Base-by-base conservation (phyloP, 2,888 invertebrate species). In the Eristalinus sepulchralis region DNA sequence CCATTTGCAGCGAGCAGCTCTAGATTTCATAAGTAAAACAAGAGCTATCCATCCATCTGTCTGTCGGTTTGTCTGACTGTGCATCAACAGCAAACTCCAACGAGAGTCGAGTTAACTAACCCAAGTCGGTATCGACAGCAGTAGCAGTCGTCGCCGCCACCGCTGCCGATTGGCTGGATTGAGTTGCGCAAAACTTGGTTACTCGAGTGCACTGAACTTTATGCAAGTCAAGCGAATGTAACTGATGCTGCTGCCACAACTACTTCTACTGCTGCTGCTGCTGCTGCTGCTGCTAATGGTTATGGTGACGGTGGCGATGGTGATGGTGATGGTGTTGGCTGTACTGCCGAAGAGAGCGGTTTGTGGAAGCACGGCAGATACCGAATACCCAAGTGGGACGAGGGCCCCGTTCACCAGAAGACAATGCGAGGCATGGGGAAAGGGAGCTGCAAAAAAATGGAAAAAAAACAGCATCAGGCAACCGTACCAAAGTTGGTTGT, bases 181-280 rank as follows among this genome's bases (percentile, higher is more conserved):
- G 75, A 78, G 63, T 86, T 86, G 86, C 78, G 71, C 83, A 86
- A 86, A 86, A 86, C 82, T 86, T 86, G 86, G 86, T 86, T 83
- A 86, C 79, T 86, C 71, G 82, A 86, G 86, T 86, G 75, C 86
- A 83, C 67, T 86, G 86, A 86, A 86, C 86, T 76, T 75, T 71
- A 83, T 82, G 82, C 82, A 83, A 86, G 71, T 75, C 78, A 75
- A 82, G 83, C 77, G 34, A 73, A 81, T 68, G 57, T 47, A 47
- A 76, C 36, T 67, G 31, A 36, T 71, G 71, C 20, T 73, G 47
- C 73, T 80, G 67, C 27, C 27, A 27, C 27, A 27, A 27, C 27
- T 27, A 3, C 27, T 27, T 8, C 24, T 47, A 53, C 53, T 27
- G 66, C 4, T 70, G 27, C 11, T 17, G n/a, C 9, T 10, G 10